Evolutionary conservation across 2,888 invertebrate genomes (phyloP), one percentile per base, ranked within the genome.

Genomic region (Auanema freiburgensis): DNA sequence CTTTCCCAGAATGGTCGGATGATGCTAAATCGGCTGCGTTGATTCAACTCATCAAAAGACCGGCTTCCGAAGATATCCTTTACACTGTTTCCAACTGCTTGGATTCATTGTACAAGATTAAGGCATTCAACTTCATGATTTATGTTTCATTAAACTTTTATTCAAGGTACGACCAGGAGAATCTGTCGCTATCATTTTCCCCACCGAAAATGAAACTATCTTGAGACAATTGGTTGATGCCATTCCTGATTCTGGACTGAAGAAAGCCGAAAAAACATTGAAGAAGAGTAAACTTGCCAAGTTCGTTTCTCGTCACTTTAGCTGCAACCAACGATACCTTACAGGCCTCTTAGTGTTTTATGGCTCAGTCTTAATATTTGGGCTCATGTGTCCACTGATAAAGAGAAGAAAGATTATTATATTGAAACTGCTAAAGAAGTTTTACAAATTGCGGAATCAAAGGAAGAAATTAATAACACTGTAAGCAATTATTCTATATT

Each of bases 161-260:
- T 14, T 50, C 14, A 25, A 63, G 63, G 63, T 63, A 25, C 66
- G 73, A 14, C 64, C 73, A 14, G 73, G 76, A 23, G 73, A 76
- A 50, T 66, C 65, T 16, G 76, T 68, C 2, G 62, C 64, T 0
- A 63, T 71, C 44, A 66, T 66, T 49, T 58, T 76, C 18, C 69
- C 76, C 4, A 71, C 71, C 3, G 67, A 74, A 24, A 71, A 74
- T 46, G 70, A 69, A 55, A 49, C 63, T 21, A 43, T 72, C 1
- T 62, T 76, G 40, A 66, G 64, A n/a, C 56, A 68, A 25, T 54
- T 71, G 16, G 67, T 67, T 11, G 64, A 68, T 10, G 54, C 65
- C 24, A 56, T 66, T 50, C 63, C 62, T 33, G 66, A 65, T 44
- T 70, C 71, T 43, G 69, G 69, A 24, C 14, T 58, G 42, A 63